Evolutionary conservation across 1,140 invertebrate species (phyloP).

Genomic region (Drosophila lacertosa): DNA sequence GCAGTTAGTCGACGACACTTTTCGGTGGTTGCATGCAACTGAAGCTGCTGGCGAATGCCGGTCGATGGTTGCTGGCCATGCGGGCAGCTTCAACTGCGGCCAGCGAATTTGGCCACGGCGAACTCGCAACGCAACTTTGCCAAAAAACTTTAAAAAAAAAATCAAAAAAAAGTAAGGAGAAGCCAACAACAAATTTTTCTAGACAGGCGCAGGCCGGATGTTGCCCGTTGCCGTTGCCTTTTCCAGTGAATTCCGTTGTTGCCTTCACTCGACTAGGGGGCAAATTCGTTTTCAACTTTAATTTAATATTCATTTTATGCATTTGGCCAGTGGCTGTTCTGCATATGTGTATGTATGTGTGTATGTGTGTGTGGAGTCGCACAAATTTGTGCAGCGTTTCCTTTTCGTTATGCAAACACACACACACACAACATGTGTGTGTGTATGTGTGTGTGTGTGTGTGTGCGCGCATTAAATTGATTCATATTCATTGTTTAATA

Average conservation of each 20-base stretch:
- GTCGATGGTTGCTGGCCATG: slow-evolving; percentile 28
- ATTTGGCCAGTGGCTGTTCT: slow-evolving; percentile 62
- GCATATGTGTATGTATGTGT: slow-evolving; percentile 11
- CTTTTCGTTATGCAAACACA: slow-evolving; percentile 58
- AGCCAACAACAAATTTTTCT: slow-evolving; percentile 23
- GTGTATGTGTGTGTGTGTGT: slow-evolving; percentile 4
- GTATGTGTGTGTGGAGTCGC: slow-evolving; percentile 21
- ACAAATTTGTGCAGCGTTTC: slow-evolving; percentile 78
- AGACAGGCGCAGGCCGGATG: slow-evolving; percentile 56
- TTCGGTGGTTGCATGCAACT: slow-evolving; percentile 45
- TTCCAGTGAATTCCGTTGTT: slow-evolving; percentile 75
- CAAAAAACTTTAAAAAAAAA: slow-evolving; percentile 42
- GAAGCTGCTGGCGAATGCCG: slow-evolving; percentile 36
- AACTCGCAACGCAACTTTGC: slow-evolving; percentile 52
- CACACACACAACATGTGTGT: slow-evolving; percentile 16
- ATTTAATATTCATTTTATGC: slow-evolving; percentile 83
- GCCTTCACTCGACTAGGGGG: slow-evolving; percentile 35
- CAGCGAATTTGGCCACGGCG: slow-evolving; percentile 15
- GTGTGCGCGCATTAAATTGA: slow-evolving; percentile 72
- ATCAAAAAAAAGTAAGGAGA: neutral
- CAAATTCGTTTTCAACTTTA: slow-evolving; percentile 80
- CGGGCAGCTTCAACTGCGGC: slow-evolving; percentile 41
- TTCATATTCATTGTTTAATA: slow-evolving; percentile 83
- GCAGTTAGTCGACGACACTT: slow-evolving; percentile 61
- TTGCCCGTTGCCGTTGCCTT: slow-evolving; percentile 63